Evolutionary conservation across 2,888 invertebrate genomes (phyloP), one percentile per base, ranked within the genome.

Genomic region (Neelides folsomi): DNA sequence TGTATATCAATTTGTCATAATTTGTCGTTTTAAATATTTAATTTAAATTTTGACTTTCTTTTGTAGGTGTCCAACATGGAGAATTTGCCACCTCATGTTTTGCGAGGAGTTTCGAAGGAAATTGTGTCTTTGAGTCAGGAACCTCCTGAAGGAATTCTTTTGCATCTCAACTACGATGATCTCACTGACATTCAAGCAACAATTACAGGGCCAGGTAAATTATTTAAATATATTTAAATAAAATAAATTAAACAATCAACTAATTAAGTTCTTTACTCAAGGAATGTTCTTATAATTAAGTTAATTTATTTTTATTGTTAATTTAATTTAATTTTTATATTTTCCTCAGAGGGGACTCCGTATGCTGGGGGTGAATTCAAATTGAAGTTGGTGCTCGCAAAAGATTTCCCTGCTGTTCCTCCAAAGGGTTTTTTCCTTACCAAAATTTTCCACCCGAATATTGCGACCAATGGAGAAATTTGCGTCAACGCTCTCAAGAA

Each of bases 391-490:
- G 82, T 82, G 57, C 77, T 95, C 54, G 87, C 88, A 12, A 90
- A 90, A 75, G 89, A 89, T 71, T 95, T 90, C 72, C 94, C 94
- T 9, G 77, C 82, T 66, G 80, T 83, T 65, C 90, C 94, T 62
- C 94, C 94, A 44, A 92, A 92, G 73, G 93, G 86, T 52, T 83
- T 76, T 74, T 95, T 95, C 72, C 75, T 90, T 56, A 95, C 94
- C 50, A 89, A 87, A 77, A 89, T 95, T 69, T 95, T 95, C 75
- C 94, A 95, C 73, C 94, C 94, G 20, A 95, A 95, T 76, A 93
- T 95, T 65, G 84, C 93, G 46, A 75, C 79, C 56, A 87, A 83
- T 74, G 94, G 94, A 55, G 93, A 93, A 73, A 94, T 95, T 68
- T 95, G 94, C 74, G 94, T 94, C 7, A 90, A 93, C 73, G 93